Conservation (phyloP, 2,113 vertebrate species). For the Trematomus loennbergii region DNA sequence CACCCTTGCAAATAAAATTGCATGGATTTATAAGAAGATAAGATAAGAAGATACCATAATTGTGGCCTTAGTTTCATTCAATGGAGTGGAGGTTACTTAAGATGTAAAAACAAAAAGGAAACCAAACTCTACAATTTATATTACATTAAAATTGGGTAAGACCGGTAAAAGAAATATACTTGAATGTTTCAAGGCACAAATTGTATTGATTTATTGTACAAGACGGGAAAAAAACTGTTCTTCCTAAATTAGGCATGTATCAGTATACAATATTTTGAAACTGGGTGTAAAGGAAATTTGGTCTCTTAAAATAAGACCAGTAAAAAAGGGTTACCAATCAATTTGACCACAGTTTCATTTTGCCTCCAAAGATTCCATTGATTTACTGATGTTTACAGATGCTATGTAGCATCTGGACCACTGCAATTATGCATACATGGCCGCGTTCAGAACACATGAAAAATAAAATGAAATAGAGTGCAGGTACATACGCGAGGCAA, state of each 20-base stretch:
- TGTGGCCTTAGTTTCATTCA: too few species aligned
- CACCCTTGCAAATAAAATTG: too few species aligned
- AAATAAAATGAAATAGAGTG: conserved; percentile 34
- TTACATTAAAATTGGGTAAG: background rate
- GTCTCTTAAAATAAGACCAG: background rate
- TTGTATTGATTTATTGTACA: background rate
- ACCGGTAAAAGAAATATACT: background rate
- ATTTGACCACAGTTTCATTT: conserved; percentile 17
- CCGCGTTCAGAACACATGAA: background rate
- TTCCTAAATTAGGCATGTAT: background rate
- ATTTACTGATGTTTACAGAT: conserved; percentile 28
- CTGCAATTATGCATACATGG: background rate
- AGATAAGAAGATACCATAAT: background rate
- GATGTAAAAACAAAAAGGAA: too few species aligned
- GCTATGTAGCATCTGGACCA: background rate
- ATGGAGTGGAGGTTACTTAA: too few species aligned
- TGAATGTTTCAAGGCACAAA: conserved; percentile 2
- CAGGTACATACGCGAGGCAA: conserved; percentile 22
- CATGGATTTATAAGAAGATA: background rate
- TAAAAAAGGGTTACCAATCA: background rate
- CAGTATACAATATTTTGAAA: background rate
- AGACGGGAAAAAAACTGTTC: background rate
- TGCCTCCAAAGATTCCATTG: background rate
- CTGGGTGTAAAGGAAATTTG: background rate
- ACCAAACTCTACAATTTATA: background rate